Base-by-base conservation (phyloP, 2,888 invertebrate species). In the Chalcis sispes region DNA sequence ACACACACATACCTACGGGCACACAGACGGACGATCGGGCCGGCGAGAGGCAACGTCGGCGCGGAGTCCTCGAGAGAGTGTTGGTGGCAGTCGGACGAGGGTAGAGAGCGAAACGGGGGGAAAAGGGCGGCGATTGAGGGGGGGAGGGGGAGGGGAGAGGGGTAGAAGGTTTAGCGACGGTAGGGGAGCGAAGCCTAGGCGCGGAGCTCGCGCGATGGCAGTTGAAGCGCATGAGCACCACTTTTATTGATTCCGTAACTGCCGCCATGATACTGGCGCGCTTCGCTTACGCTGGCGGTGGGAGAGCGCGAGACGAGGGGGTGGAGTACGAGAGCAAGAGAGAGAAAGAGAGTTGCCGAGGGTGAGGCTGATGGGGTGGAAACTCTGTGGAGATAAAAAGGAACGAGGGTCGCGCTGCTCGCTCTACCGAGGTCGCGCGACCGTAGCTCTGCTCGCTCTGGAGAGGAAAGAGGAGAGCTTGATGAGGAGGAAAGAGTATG, bases 211-310 rank as follows among this genome's bases (percentile, higher is more conserved):
- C n/a, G 77, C 79, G 81, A 86, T 83, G 85, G 87, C 82, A 86
- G 87, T 88, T 87, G 86, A 87, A 15, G 87, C 88, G 88, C 88
- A 88, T 88, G 88, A 88, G 88, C 88, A 88, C 88, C 87, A 88
- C 87, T 88, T 88, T 88, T 88, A 88, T 88, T 88, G 88, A 88
- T 88, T 88, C 88, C 87, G 88, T 88, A 88, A 88, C 88, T 88
- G 88, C 88, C 88, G 88, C 88, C 88, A 88, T 88, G 88, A 88
- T 82, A 83, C 86, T 87, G 83, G 85, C 81, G 81, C 77, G 76
- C 78, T 65, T 29, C 46, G 40, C 62, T 32, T 79, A 78, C 80
- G 79, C 83, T 81, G 82, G 81, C 76, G 78, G 81, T 74, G 78
- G 80, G 74, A 72, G 72, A 78, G 79, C 78, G 80, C 80, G 71